Base-by-base conservation (phyloP, 2,888 invertebrate genomes). In the Auanema sp. region DNA sequence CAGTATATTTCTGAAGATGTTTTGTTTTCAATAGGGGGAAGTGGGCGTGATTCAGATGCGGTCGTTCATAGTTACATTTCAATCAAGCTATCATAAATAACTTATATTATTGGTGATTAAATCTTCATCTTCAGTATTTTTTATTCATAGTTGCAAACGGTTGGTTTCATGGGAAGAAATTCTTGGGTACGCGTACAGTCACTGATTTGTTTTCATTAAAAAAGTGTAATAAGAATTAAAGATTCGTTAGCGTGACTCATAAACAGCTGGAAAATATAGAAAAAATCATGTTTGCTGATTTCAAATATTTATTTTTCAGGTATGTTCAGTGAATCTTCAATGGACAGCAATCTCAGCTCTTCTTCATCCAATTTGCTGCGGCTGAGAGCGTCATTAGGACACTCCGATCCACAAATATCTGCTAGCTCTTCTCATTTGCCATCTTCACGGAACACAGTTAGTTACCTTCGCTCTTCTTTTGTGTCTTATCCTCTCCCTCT, bases 341-440 rank as follows among this genome's bases (percentile, higher is more conserved):
- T 68, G 65, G 71, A 69, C 21, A 65, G 65, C 54, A 62, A 59
- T 42, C 72, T 66, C 68, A 41, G 41, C 23, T 41, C 70, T 23
- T 69, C 68, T 14, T 64, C 76, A 14, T 76, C 76, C 43, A 76
- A 75, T 63, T 56, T 76, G 25, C 62, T 63, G 58, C 71, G 76
- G 16, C 68, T 76, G 53, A 66, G 75, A 10, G 65, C 65, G 33
- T 77, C 78, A n/a, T 72, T 82, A 8, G 82, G 82, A 14, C 82
- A 83, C 61, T 83, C 82, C 10, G 82, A 82, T 65, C 82, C 82
- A 1, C 82, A 82, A 64, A 67, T 82, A 10, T 71, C 74, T 1
- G 59, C 60, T 24, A 61, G 58, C 43, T 65, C 70, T 12, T 54
- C 62, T 23, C 68, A 63, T 53, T 57, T 60, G 47, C 58, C 51